phyloP scores from a whole-genome alignment of 2,113 vertebrate species.

The Halichoerus grypus region DNA sequence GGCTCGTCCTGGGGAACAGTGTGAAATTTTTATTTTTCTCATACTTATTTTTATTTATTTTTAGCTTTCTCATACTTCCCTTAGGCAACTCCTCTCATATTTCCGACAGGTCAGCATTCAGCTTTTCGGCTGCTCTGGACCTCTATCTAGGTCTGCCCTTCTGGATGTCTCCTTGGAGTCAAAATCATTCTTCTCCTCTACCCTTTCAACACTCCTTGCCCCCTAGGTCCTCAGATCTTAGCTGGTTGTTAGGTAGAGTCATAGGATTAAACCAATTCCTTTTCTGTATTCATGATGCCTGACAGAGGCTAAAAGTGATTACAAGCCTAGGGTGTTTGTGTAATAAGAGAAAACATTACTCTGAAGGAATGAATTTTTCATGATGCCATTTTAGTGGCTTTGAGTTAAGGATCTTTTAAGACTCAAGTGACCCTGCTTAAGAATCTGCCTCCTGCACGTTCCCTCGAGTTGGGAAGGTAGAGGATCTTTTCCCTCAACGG shows the following conservation, averaged over 20 bases:
- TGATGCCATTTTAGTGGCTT: neutral
- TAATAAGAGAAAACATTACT: neutral
- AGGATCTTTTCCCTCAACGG: neutral
- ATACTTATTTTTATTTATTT: neutral
- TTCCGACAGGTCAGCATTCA: neutral
- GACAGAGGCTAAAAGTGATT: neutral
- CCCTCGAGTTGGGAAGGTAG: neutral
- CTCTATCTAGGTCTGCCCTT: fast-evolving
- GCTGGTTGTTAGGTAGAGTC: neutral
- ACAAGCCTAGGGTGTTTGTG: neutral
- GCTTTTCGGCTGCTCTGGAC: neutral
- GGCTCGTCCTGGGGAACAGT: neutral
- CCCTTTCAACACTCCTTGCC: neutral
- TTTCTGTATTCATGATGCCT: neutral
- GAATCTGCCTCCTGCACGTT: neutral
- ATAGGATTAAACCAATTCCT: neutral
- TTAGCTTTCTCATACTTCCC: neutral
- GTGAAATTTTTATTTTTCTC: neutral
- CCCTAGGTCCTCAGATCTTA: neutral
- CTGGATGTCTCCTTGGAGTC: neutral
- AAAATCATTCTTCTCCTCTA: neutral
- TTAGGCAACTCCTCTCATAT: neutral
- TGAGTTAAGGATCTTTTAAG: neutral
- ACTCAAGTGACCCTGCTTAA: neutral
- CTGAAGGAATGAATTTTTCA: neutral